Base-by-base conservation (phyloP, 1,140 invertebrate species). In the Himalopsyche phryganea region DNA sequence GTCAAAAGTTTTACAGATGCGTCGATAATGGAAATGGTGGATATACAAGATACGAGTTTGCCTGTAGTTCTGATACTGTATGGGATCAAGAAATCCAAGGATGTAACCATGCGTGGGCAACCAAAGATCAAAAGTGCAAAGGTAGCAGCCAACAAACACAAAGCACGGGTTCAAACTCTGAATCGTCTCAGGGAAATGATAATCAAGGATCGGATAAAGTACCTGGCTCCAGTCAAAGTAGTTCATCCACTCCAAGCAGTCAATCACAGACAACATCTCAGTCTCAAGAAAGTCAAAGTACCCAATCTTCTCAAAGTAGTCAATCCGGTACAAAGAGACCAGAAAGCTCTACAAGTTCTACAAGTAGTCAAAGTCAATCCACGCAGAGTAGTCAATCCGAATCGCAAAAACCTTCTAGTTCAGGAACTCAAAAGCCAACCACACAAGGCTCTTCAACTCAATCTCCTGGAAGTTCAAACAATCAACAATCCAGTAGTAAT, bases 1-100 rank as follows among this genome's bases (percentile, higher is more conserved):
- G 86, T 66, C 78, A 75, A 58, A 82, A 79, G 61, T 87, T 86
- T 65, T 85, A 83, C 65, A 68, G 81, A 51, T 83, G 81, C 60
- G 78, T 80, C 6, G 71, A 70, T 23, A 63, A 74, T 49, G 72
- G 67, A 32, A 65, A 69, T 35, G 75, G 71, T 18, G 73, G 72
- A 1, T 82, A 71, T 50, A 76, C 65, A 9, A 77, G 70, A 61
- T 80, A 81, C 64, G 76, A 83, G 58, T 86, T 83, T 66, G 71
- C 68, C 35, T 86, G 84, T 66, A 80, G 76, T 2, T 66, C 68
- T 36, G 83, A 81, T 53, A 86, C 84, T 3, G 78, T 84, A 33
- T 86, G 82, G 80, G 83, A 85, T 70, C 70, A 74, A 46, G 58
- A 73, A 1, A 65, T 72, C 17, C 62, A 74, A 56, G 75, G 69